These are phyloP conservation scores for Eurytoma californica DNA, from an alignment of 2,888 invertebrate genomes.

Conservation along the genomic window DNA sequence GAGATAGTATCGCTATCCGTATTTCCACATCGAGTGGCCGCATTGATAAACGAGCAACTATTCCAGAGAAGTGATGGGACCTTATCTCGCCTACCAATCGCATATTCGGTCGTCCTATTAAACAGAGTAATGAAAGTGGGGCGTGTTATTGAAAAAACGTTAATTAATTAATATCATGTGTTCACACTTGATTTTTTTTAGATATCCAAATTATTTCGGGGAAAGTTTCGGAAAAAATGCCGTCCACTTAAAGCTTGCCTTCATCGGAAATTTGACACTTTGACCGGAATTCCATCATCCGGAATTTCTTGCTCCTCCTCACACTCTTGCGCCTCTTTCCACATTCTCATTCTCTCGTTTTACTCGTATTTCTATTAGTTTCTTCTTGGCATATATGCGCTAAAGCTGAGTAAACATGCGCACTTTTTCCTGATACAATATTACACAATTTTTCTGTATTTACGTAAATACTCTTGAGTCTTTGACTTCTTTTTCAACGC, in stretches of 20 bases:
- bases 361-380: background rate
- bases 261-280: slow-evolving; percentile 13
- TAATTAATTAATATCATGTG: no score
- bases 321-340: background rate
- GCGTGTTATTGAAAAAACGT: no score
- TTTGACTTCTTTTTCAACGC: no score
- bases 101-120: no score
- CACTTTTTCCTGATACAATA: no score
- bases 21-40: background rate
- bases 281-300: slow-evolving; percentile 12
- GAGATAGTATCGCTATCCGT: background rate
- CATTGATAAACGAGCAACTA: background rate
- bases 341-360: background rate
- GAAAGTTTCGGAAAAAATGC: background rate
- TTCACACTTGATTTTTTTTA: no score
- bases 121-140: no score
- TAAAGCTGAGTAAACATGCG: no score
- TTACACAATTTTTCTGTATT: no score
- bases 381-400: background rate
- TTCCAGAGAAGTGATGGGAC: background rate
- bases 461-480: no score
- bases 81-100: no score
- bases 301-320: background rate
- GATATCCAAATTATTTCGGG: background rate
- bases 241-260: background rate